Evolutionary conservation across 2,797 vertebrate genomes (phyloP), one percentile per base, ranked within the genome.

Genomic region (Argya squamiceps): DNA sequence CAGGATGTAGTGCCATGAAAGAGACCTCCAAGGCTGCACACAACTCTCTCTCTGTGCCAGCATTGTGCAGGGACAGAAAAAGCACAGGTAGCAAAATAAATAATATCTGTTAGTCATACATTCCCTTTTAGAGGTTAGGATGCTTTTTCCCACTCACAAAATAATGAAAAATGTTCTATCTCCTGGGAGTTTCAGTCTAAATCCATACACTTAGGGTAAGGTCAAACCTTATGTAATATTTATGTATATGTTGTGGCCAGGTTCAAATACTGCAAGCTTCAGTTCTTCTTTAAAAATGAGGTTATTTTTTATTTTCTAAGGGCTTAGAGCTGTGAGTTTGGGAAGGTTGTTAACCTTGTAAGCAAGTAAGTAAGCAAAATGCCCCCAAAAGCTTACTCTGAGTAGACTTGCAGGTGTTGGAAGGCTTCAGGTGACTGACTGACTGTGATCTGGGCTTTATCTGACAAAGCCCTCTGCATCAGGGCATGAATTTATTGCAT

Each of bases 371-470:
- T 5, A 52, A 75, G 34, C 21, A 53, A 79, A 88, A 86, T 88
- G 59, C 19, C 24, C 29, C 43, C 59, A 60, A 1, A 56, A 20
- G 13, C 65, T 90, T 13, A 9, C 34, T 84, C 44, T 73, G 70
- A 78, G 64, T 49, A 82, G 46, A 87, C 65, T 58, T 47, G 62
- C 79, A 92, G 59, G 27, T 21, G 36, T 55, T 93, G 85, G 75
- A 91, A 93, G 37, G 55, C 30, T 89, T 68, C 8, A 30, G 53
- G 65, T 47, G 75, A 58, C 67, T 88, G 75, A 58, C 67, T 88
- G 41, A 19, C 73, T 92, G 88, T 86, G 85, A 44, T 86, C 55
- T 96, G 95, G 65, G 73, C 64, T 92, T 95, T 84, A 88, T 93
- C 73, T 89, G 85, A 88, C 83, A 58, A 84, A 94, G 91, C 90